Evolutionary conservation across 2,888 invertebrate genomes (phyloP), one percentile per base, ranked within the genome.

Genomic region (Electrophaes corylata): DNA sequence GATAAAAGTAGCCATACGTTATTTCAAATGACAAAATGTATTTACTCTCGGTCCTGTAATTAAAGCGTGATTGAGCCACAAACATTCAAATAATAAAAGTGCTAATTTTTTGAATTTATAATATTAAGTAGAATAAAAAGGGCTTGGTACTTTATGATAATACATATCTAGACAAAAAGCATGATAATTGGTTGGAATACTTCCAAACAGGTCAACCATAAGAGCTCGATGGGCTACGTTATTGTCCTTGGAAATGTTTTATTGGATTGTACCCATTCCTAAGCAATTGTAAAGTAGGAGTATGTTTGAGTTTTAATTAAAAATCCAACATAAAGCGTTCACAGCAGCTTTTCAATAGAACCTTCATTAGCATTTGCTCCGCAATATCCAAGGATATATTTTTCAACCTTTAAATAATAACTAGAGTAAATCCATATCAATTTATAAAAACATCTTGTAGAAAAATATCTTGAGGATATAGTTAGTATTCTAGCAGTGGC

Each of bases 221-320:
- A 35, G 16, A 44, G 18, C 8, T 16, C 23, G 2, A 23, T 23
- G 16, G 8, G 23, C 23, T 47, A 6, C 16, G 0, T 39, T 8
- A 14, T 10, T 11, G 23, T 4, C n/a, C n/a, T n/a, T n/a, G n/a
- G n/a, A n/a, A n/a, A 29, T 4, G 29, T 26, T 44, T 44, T 40
- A 29, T 49, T 40, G 12, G 26, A 29, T 40, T 40, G 14, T 5
- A 2, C 8, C 14, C 11, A 3, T 8, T 14, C 26, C 14, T 10
- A 5, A 37, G 20, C 16, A 23, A 47, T 37, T 23, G 26, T 26
- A n/a, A n/a, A n/a, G 35, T 35, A 35, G 23, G 12, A 49, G 29
- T 29, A 18, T 48, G 39, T 40, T 49, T 49, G 29, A 18, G 18
- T 18, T 49, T 29, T 49, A 18, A 48, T 26, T 48, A 39, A 48